Base-by-base conservation (phyloP, 2,113 vertebrate genomes). In the Macrotus californicus region DNA sequence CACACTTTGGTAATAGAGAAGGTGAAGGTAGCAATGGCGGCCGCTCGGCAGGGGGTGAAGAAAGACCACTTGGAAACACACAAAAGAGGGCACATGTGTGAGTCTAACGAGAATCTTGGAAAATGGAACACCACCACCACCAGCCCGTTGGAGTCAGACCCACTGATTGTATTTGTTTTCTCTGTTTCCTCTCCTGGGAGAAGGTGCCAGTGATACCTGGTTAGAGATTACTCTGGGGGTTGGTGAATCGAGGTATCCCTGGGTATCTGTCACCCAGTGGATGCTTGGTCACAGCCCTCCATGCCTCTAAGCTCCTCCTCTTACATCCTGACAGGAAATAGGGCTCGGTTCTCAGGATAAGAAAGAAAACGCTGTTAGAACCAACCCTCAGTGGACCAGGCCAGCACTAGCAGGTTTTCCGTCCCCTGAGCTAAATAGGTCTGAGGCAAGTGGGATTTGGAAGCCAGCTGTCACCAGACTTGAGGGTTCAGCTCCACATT, bases 1-100 rank as follows among this genome's bases (percentile, higher is more conserved):
- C 3, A 0, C 0, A 1, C 1, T 0, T 5, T 13, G 56, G 66
- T 0, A 15, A 11, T 2, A n/a, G 46, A 31, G 48, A 11, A n/a
- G 36, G 34, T 2, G 34, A 34, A 34, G 48, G 6, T 0, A 2
- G 1, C 0, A 16, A 34, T 18, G 3, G 19, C 1, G 6, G 9
- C 14, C 24, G n/a, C 9, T 3, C 26, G 6, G 14, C 19, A 6
- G 26, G 1, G 6, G 24, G n/a, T 31, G 13, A 21, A 24, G 13
- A 18, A 84, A 39, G 31, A 29, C 5, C 14, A 2, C 2, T 0
- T 0, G 6, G 15, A 24, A 69, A 8, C 79, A 24, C 59, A 18
- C 0, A 1, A 54, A 52, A 19, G 39, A 7, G 56, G 26, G 19
- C 1, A 6, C 6, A 0, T 6, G 24, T 81, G n/a, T 29, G 6